Evolutionary conservation across 2,113 vertebrate species (phyloP).

Genomic region (Epinephelus lanceolatus): DNA sequence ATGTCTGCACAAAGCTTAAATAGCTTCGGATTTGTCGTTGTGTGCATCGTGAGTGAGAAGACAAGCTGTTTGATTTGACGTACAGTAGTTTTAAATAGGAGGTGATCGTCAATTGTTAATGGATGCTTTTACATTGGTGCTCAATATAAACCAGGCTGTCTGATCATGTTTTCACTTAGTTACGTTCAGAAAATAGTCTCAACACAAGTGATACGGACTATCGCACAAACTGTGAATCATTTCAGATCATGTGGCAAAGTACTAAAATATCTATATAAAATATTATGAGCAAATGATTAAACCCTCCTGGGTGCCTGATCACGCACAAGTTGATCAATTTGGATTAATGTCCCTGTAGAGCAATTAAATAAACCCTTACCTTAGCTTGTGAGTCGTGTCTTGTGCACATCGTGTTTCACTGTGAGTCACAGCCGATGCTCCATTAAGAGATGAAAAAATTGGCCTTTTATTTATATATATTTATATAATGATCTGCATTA

Average conservation of each 20-base stretch:
- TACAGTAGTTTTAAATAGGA: conserved; percentile 4
- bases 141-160: neutral
- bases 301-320: neutral
- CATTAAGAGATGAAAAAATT: neutral
- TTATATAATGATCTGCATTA: conserved; percentile 31
- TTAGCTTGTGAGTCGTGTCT: neutral
- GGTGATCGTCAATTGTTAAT: conserved; percentile 32
- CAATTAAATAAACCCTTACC: neutral
- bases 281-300: neutral
- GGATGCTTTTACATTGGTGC: neutral
- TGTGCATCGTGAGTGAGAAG: neutral
- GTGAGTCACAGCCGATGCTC: neutral
- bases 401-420: neutral
- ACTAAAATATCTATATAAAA: conserved; percentile 7
- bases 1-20: conserved; percentile 2
- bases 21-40: neutral
- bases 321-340: neutral
- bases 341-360: conserved; percentile 3
- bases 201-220: neutral
- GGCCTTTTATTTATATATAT: conserved; percentile 7
- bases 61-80: neutral
- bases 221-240: neutral
- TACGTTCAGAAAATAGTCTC: neutral
- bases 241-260: neutral
- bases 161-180: neutral